Evolutionary conservation across 2,888 invertebrate genomes (phyloP), one percentile per base, ranked within the genome.

Genomic region (Ectropis crepuscularia): DNA sequence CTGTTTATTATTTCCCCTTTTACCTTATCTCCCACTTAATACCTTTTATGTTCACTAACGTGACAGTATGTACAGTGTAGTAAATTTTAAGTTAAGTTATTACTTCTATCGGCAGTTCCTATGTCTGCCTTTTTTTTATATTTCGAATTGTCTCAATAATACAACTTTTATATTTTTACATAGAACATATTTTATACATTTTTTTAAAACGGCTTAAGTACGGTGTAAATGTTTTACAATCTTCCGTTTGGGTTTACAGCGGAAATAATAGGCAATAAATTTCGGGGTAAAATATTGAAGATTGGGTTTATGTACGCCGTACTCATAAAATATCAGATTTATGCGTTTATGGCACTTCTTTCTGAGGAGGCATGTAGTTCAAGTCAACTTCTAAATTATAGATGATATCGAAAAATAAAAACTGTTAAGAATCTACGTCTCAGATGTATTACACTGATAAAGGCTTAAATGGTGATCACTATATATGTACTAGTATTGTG

Each of bases 201-300:
- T 11, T 6, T 39, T 45, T 43, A 12, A 0, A 38, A 54, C 38
- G 38, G 55, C 16, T 73, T 58, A 67, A 69, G 70, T 53, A 61
- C 60, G 53, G 69, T 61, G 61, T 69, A 69, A 69, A 70, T 71
- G 68, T 61, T 68, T 59, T 68, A 70, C 63, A 70, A 67, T 66
- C 64, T 60, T 57, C 65, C 61, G 63, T 64, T 69, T 65, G 55
- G 66, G 64, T 69, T 65, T 68, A 69, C 63, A 71, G 57, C 63
- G 65, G 71, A 68, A 65, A 69, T 71, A 69, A 69, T 68, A 68
- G 69, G 42, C 64, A 51, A 67, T 69, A 68, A 69, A 69, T 66
- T 69, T 57, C 57, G 55, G 68, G 60, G 66, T 55, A 71, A 28
- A 71, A 71, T 71, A 71, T 71, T 69, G 65, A 69, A 66, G 69